phyloP scores from a whole-genome alignment of 1,140 invertebrate species.

The Eupristina koningsbergeri region DNA sequence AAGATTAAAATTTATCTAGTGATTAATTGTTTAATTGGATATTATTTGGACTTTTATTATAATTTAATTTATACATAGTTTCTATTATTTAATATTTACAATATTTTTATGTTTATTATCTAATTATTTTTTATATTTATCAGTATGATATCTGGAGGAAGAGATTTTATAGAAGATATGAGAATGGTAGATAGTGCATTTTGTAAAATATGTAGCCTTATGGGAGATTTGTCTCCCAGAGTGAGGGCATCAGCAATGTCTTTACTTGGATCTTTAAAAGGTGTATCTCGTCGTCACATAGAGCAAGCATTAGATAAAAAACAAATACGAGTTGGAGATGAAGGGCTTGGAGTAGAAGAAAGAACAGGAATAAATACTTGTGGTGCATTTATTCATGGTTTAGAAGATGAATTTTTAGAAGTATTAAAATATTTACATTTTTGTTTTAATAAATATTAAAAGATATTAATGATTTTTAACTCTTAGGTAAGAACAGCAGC shows the following conservation, averaged over 20 bases:
- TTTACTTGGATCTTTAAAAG: slow-evolving; percentile 87
- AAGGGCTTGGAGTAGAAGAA: slow-evolving; percentile 76
- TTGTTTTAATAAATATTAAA: not conserved
- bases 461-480: not conserved
- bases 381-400: slow-evolving; percentile 97
- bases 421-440: slow-evolving; percentile 69
- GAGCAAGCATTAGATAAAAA: slow-evolving; percentile 98
- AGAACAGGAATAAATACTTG: slow-evolving; percentile 88
- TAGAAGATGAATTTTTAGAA: slow-evolving; percentile 97
- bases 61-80: not conserved
- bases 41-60: slow-evolving; percentile 16
- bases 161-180: slow-evolving; percentile 81
- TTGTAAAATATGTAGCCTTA: slow-evolving; percentile 92
- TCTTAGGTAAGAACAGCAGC: slow-evolving; percentile 94
- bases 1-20: not conserved
- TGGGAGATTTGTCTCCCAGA: slow-evolving; percentile 92
- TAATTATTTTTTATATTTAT: slow-evolving; percentile 29
- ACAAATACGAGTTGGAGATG: slow-evolving; percentile 93
- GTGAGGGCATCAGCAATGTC: slow-evolving; percentile 87
- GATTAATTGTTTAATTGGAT: not conserved
- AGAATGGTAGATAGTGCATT: slow-evolving; percentile 97
- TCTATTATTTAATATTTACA: no score
- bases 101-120: not conserved
- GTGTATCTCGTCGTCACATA: slow-evolving; percentile 91
- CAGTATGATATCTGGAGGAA: slow-evolving; percentile 77